Evolutionary conservation across 2,888 invertebrate species (phyloP), one percentile per base, ranked within the genome.

Genomic region (Toxonevra muliebris): DNA sequence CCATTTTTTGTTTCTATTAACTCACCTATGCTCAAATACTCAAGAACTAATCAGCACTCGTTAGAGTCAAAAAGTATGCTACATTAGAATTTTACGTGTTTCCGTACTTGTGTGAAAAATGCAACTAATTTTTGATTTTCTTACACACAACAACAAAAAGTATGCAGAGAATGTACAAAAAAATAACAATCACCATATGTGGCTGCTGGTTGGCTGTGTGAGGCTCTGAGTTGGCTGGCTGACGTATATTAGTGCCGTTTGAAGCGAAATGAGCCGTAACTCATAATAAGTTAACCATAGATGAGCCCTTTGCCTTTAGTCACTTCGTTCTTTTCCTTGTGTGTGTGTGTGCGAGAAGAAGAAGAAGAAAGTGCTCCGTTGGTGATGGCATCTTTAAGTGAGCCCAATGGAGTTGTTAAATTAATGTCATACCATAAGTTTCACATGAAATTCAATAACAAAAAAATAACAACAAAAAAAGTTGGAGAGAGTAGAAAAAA

Each of bases 361-460:
- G 48, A 15, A n/a, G 48, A 10, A n/a, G 48, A 30, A 71, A 59
- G 57, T 60, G 65, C 60, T 62, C 61, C 65, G 59, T 60, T 63
- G 61, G 65, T 62, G 62, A 69, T 68, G 65, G 69, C 64, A 62
- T 66, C 68, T 64, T 70, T 72, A 71, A 73, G 71, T 70, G 73
- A 69, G 72, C 75, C 73, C 73, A 71, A 73, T 57, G 73, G 72
- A 74, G 78, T 76, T 81, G 76, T 79, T 77, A 79, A 81, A 81
- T 81, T 80, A 80, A 81, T 81, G 79, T 76, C 71, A 71, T 76
- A 75, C 80, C 80, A 79, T 81, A 80, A 81, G 80, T 80, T 81
- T 79, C 76, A 79, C 80, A 76, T 77, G 79, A 78, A 81, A 80
- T 80, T 80, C 78, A 81, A 81, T 81, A 48, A 8, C 15, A 48